These are phyloP conservation scores for Brachystomella parvula DNA, from an alignment of 1,140 invertebrate genomes.

Conservation along the genomic window DNA sequence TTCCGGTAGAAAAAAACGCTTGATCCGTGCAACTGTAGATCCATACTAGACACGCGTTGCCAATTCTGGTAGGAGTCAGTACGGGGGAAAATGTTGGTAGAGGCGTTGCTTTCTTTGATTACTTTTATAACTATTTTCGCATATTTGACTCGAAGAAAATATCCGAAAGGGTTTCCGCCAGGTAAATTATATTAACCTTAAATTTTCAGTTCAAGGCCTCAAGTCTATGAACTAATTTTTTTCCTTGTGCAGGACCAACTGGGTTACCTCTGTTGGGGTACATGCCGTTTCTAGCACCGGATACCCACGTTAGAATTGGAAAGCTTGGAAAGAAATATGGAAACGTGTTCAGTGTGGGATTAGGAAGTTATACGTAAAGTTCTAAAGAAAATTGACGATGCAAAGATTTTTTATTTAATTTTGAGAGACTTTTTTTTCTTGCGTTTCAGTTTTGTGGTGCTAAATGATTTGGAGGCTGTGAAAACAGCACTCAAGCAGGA, in stretches of 20 bases:
- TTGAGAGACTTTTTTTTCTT: neutral
- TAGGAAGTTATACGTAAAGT: conserved; percentile 18
- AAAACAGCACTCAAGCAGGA: conserved; percentile 24
- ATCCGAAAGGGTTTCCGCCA: neutral
- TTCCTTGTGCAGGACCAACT: conserved; percentile 15
- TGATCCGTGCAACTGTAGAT: too few relatives aligned
- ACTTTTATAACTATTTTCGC: neutral
- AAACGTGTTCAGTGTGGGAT: conserved; percentile 22
- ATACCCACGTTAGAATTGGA: conserved; percentile 13
- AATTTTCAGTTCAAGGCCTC: neutral
- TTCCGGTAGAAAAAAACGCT: too few relatives aligned
- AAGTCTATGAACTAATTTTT: neutral
- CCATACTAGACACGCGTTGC: too few relatives aligned
- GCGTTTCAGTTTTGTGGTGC: conserved; percentile 27
- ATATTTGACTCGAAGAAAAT: neutral
- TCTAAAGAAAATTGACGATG: neutral
- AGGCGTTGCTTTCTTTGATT: neutral
- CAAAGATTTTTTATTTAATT: neutral
- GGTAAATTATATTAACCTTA: neutral
- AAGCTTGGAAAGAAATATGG: conserved; percentile 20
- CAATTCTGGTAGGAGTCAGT: neutral
- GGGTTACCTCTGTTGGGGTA: conserved; percentile 22
- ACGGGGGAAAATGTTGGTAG: neutral
- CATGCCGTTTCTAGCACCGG: conserved; percentile 17
- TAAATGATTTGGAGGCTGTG: conserved; percentile 26